Percentiles rank a stretch among this genome's conserved stretches.
Conservation (phyloP, 2,113 vertebrate species). For the Callaeas wilsoni region DNA sequence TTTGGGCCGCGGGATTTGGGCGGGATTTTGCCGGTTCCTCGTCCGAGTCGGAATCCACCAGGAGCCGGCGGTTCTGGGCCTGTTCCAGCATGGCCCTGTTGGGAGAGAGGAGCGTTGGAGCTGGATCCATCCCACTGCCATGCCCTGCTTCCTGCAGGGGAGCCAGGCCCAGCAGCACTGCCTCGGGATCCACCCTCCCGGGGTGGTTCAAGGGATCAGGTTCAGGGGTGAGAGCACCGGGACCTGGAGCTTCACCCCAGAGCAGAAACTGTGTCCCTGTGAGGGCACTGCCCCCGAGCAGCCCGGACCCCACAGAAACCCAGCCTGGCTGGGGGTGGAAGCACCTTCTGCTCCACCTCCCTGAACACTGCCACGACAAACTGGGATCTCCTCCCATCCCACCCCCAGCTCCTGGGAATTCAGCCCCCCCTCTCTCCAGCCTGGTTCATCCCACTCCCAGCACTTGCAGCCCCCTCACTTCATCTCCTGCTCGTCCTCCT, state of each 20-base stretch:
- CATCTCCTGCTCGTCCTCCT: constrained; percentile 87
- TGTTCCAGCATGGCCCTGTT: constrained; percentile 84
- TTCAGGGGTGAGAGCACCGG: accelerated
- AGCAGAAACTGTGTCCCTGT: accelerated
- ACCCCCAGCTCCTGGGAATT: not conserved
- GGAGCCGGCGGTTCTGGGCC: constrained; percentile 73
- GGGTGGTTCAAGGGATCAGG: not conserved
- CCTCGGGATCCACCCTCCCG: not conserved
- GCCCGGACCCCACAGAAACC: not conserved
- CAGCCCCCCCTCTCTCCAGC: not conserved
- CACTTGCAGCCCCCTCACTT: constrained; percentile 69
- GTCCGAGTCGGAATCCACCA: constrained; percentile 84
- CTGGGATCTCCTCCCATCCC: not conserved
- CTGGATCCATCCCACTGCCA: accelerated
- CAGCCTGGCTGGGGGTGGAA: not conserved
- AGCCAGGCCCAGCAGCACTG: not conserved
- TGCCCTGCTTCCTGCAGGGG: not conserved
- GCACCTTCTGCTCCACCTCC: not conserved
- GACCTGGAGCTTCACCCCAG: not conserved
- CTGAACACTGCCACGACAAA: accelerated
- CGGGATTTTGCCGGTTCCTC: not conserved
- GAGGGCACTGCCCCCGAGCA: not conserved
- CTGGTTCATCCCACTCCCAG: accelerated
- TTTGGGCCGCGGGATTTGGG: accelerated
- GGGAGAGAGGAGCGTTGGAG: not conserved